These are phyloP conservation scores for Leptinotarsa peninsularis DNA, from an alignment of 2,888 invertebrate species.

Conservation along the genomic window DNA sequence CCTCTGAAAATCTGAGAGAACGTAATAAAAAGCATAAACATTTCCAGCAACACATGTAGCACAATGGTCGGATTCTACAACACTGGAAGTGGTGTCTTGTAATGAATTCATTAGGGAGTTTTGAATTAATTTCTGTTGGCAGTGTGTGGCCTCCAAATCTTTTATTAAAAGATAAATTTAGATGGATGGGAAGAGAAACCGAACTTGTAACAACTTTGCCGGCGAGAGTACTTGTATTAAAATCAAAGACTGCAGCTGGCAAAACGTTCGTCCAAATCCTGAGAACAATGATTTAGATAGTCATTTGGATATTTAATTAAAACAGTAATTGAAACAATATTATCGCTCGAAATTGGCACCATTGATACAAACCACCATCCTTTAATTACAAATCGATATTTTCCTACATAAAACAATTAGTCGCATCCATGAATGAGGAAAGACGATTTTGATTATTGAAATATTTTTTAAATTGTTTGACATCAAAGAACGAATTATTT, in stretches of 20 bases:
- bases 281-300: slow-evolving; percentile 38
- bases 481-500: too few relatives aligned
- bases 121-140: slow-evolving; percentile 36
- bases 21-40: neutral
- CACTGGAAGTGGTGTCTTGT: slow-evolving; percentile 22
- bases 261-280: slow-evolving; percentile 22
- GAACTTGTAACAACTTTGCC: slow-evolving; percentile 33
- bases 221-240: slow-evolving; percentile 19
- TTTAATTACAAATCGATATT: slow-evolving; percentile 18
- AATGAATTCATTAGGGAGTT: slow-evolving; percentile 32
- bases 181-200: slow-evolving; percentile 37
- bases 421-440: too few relatives aligned
- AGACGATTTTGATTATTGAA: too few relatives aligned
- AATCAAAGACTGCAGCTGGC: slow-evolving; percentile 31
- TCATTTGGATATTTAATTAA: slow-evolving; percentile 42
- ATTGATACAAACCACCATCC: neutral
- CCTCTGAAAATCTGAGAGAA: too few relatives aligned
- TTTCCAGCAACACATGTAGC: slow-evolving; percentile 17
- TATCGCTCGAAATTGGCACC: slow-evolving; percentile 33
- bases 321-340: slow-evolving; percentile 43
- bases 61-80: slow-evolving; percentile 10
- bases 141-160: slow-evolving; percentile 35
- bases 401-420: too few relatives aligned
- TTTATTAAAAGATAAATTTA: slow-evolving; percentile 42
- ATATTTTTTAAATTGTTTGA: too few relatives aligned